Evolutionary conservation across 37 sponge, comb jelly and placozoan genomes (phyloP), one percentile per base, ranked within the genome.

Genomic region (Cliona cf. orientalis): DNA sequence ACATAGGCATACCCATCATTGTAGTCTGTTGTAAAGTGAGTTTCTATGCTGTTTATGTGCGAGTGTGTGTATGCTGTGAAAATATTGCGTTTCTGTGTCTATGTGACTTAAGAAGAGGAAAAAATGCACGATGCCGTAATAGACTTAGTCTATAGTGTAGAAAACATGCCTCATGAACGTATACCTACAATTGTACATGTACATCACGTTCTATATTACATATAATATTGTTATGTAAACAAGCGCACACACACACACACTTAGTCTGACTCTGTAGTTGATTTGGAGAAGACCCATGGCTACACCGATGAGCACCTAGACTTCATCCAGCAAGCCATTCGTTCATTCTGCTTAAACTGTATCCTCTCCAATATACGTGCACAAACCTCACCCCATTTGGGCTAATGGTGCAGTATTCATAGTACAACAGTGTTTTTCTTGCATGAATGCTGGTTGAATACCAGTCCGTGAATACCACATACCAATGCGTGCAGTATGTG

Each of bases 271-370:
- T 17, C 42, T 2, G 44, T 99, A 46, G 37, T 58, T 22, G 82
- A 87, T 4, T 57, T 99, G 74, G 99, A 99, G 86, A 99, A 99
- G 91, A 80, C 87, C 29, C 84, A 84, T 32, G 93, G 86, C 40
- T 96, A 96, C 93, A 96, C 81, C 43, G 97, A 96, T 44, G 90
- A 94, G 25, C 95, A 99, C 72, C 75, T 87, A 66, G 99, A 99
- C 77, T 96, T 92, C 81, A 94, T 99, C 66, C 99, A 99, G 64
- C 97, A 92, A 69, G 88, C 96, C 66, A 79, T 99, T 21, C 70
- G 99, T 25, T 92, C 84, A 49, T 96, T 99, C 91, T 99, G 97
- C 55, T 81, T 99, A 49, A 86, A 88, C 64, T 94, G 97, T 97
- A 95, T 89, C 87, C 81, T 66, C n/a, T n/a, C n/a, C n/a, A n/a